phyloP scores from a whole-genome alignment of 2,113 vertebrate species.

The Fregata magnificens region DNA sequence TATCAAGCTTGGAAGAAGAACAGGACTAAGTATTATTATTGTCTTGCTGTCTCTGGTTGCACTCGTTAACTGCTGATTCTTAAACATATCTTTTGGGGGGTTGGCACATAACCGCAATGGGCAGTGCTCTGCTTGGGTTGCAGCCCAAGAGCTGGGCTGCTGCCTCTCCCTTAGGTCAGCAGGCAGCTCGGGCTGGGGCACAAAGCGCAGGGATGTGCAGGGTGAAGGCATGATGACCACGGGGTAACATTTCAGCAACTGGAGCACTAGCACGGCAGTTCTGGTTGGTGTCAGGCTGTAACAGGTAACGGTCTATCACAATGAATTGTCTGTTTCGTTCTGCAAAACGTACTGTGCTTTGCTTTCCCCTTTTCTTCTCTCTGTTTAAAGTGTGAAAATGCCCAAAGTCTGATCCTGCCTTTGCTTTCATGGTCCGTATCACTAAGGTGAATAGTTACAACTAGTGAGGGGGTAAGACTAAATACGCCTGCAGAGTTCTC shows the following conservation, averaged over 20 bases:
- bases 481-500: accelerated
- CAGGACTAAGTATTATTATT: not conserved
- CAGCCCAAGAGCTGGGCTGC: not conserved
- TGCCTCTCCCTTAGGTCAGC: not conserved
- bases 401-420: not conserved
- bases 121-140: not conserved
- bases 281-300: not conserved
- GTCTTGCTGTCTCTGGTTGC: not conserved
- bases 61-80: not conserved
- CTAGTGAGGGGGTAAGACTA: not conserved
- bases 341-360: not conserved
- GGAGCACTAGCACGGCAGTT: not conserved
- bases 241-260: not conserved
- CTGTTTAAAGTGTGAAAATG: not conserved
- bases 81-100: not conserved
- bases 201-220: not conserved
- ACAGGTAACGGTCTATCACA: not conserved
- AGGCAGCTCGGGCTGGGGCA: not conserved
- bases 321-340: not conserved
- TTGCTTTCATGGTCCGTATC: not conserved
- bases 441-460: not conserved
- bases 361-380: not conserved
- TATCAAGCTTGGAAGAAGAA: not conserved
- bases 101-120: not conserved
- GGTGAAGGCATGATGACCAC: not conserved